These are phyloP conservation scores for Gorsachius goisagi DNA, from an alignment of 2,113 vertebrate species.

Conservation along the genomic window DNA sequence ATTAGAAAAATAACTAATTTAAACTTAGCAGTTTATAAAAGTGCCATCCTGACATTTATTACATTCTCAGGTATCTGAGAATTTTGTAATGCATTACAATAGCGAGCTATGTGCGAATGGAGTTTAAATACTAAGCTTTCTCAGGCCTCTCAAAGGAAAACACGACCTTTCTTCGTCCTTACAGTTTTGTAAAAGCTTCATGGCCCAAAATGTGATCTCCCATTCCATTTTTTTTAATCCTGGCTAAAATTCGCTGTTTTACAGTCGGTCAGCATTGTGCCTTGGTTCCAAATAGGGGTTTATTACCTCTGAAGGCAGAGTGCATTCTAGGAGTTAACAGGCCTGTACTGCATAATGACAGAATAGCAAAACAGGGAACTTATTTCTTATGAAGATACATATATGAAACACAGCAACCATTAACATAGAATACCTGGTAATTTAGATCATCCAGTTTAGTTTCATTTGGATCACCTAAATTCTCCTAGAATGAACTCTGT, in stretches of 20 bases:
- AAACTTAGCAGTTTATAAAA: not conserved
- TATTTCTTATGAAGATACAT: not conserved
- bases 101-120: not conserved
- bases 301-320: conserved; percentile 4
- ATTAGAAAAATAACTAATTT: not conserved
- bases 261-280: not conserved
- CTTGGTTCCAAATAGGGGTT: not conserved
- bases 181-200: not conserved
- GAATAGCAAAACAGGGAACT: not conserved
- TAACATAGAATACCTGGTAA: not conserved
- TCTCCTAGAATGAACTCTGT: conserved; percentile 60
- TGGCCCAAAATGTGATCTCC: not conserved
- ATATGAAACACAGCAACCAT: not conserved
- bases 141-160: not conserved
- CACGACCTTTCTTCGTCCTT: not conserved
- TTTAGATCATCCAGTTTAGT: not conserved
- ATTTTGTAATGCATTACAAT: not conserved
- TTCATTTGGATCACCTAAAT: not conserved
- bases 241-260: not conserved
- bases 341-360: not conserved
- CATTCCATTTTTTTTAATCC: conserved; percentile 26
- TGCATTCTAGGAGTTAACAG: conserved; percentile 25
- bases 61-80: not conserved
- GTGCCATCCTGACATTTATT: not conserved
- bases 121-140: conserved; percentile 11